A percentile compares a stretch with the other conserved stretches of the same genome.
Evolutionary conservation across 2,888 invertebrate genomes (phyloP).

Genomic region (Melanchra persicariae): DNA sequence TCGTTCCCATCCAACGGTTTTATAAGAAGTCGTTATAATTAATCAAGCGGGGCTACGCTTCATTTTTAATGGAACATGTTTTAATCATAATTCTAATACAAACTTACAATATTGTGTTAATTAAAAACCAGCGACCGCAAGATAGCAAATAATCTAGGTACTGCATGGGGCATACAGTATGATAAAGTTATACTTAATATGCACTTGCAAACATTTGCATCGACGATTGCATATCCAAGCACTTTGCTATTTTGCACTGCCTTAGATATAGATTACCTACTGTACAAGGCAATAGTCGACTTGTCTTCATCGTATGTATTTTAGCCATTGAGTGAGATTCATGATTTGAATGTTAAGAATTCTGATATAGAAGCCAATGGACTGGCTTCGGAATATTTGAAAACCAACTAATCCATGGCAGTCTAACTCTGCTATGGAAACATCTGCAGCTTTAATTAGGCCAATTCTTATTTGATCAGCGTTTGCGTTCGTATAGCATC

Average conservation of each 20-base stretch:
- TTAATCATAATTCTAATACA: conserved; percentile 38
- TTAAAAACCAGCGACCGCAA: conserved; percentile 54
- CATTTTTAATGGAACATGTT: conserved; percentile 51
- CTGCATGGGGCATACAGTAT: conserved; percentile 23
- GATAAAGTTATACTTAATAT: conserved; percentile 58
- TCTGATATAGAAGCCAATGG: conserved; percentile 2
- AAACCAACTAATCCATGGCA: background rate
- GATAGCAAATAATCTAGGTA: conserved; percentile 42
- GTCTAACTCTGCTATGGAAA: background rate
- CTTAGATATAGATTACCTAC: conserved; percentile 52
- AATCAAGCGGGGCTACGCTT: conserved; percentile 52
- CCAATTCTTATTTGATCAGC: conserved; percentile 12
- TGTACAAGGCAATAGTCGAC: conserved; percentile 39
- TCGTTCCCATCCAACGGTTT: conserved; percentile 37
- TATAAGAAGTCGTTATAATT: conserved; percentile 63
- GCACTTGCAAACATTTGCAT: conserved; percentile 57
- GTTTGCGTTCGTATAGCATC: conserved; percentile 2
- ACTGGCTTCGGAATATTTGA: background rate
- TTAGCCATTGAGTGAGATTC: conserved; percentile 20
- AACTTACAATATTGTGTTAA: conserved; percentile 49
- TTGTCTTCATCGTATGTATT: conserved; percentile 21
- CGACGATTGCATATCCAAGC: conserved; percentile 50
- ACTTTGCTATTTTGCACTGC: conserved; percentile 29
- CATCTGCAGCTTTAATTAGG: background rate
- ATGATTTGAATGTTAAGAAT: background rate